Base-by-base conservation (phyloP, 2,888 invertebrate species). In the Elmis aenea region DNA sequence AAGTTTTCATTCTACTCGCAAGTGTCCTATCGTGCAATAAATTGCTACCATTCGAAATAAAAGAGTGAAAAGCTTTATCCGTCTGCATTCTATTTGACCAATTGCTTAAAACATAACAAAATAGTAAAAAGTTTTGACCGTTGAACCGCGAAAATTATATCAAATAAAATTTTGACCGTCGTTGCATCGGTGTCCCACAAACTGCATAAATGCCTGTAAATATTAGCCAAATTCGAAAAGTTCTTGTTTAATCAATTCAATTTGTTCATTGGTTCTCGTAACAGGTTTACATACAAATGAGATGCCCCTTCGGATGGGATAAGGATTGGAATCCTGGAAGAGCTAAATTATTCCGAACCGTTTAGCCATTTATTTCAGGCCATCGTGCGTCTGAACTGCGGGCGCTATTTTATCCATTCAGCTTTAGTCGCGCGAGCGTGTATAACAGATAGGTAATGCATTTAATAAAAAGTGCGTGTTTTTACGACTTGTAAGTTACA, bases 241-340 rank as follows among this genome's bases (percentile, higher is more conserved):
- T n/a, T n/a, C n/a, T n/a, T n/a, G n/a, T n/a, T n/a, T n/a, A 42
- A 42, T 36, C 36, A 33, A 37, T 36, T 33, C 42, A 42, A 42
- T 39, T 39, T 39, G 39, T 34, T 39, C 39, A 39, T 42, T 42
- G 42, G 37, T 37, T 42, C 37, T 27, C 33, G 29, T 34, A 42
- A 26, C 26, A 18, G 37, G 46, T 41, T 46, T 44, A 46, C 43
- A 46, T 38, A 41, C 38, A 46, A 44, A 46, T 44, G 44, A 46
- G 46, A 46, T 44, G 43, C 38, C 38, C 37, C 29, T 37, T 42
- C 37, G 37, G 37, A 37, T 33, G 33, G 41, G 33, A 42, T 42
- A 37, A 42, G 42, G 42, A 42, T 42, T 37, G 25, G 41, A 37
- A 37, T 37, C 33, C 42, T 36, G 32, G 38, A 38, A 33, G 43